Evolutionary conservation across 2,797 vertebrate species (phyloP), one percentile per base, ranked within the genome.

Genomic region (Spinus pinus): DNA sequence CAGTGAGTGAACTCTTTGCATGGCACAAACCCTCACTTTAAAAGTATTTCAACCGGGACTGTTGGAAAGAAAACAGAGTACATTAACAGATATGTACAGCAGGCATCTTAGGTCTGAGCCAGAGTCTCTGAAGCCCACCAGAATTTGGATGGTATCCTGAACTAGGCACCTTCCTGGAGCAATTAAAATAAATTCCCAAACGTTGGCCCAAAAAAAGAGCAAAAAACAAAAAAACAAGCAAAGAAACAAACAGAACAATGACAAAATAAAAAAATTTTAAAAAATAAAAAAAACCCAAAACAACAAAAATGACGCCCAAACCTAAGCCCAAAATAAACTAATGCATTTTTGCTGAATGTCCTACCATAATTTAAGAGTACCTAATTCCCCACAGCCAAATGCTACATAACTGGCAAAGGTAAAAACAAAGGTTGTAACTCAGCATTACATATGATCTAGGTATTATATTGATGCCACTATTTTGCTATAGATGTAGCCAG

Each of bases 61-160:
- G n/a, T 24, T 91, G 58, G 57, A 88, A 93, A 39, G 39, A 80
- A 94, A 91, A 67, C 47, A 65, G 44, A 69, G 13, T 17, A 62
- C 28, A 81, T 88, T 69, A 84, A 47, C 35, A 75, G 24, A 35
- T 73, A 56, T 1, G 7, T 28, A 56, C 12, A 46, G 9, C 7
- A 86, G 35, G 70, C 4, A 47, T 25, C 12, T 60, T 69, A 56
- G 12, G 10, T 70, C 60, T 81, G 44, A 81, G 87, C 11, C 25
- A 72, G 84, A 75, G 18, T 28, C 20, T 81, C 39, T 91, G 70
- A 93, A 88, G 30, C 57, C 37, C 46, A 61, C 13, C 20, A 62
- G 10, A 69, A 72, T 66, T 47, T 66, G 51, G 28, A 57, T 62
- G 14, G 12, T 58, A 13, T 79, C 42, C 66, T 60, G 80, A 83